Base-by-base conservation (phyloP, 2,888 invertebrate genomes). In the Apamea sordens region DNA sequence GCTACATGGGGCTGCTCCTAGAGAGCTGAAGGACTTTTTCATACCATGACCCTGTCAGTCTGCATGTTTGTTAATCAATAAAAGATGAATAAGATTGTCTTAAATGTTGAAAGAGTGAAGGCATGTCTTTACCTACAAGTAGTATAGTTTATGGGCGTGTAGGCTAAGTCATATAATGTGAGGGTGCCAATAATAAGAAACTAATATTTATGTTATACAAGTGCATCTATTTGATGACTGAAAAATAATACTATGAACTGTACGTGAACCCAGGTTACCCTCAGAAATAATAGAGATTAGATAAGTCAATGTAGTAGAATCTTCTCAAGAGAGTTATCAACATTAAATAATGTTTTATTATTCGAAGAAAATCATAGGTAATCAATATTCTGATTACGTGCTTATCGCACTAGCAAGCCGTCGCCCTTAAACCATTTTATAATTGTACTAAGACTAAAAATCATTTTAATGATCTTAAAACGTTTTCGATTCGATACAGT, bases 341-440 rank as follows among this genome's bases (percentile, higher is more conserved):
- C n/a, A 53, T 18, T 18, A 32, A n/a, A 44, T 10, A 53, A n/a
- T 24, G 41, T 53, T 83, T 21, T 36, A n/a, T 18, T 67, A 50
- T 79, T 65, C 36, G 4, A 50, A n/a, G 59, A 56, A 56, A 67
- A 47, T 41, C 59, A 7, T 47, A 56, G 10, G 24, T 56, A 65
- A 76, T 73, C 53, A 63, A 44, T 67, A 28, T 53, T 41, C 32
- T 0, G 76, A 80, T 73, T 59, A 53, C 47, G 41, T 15, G 41
- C 68, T 47, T 73, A 76, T 73, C 82, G 53, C 59, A 10, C 41
- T 36, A 59, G 5, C 63, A 56, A 64, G 32, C 36, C n/a, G 41
- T 44, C 18, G 44, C 36, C 56, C 76, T 84, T 80, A 67, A 32
- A 67, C 28, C 5, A 61, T 59, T 72, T 80, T 21, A 41, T 15